phyloP scores from a whole-genome alignment of 2,797 vertebrate genomes.

The Poliocrania exsul region DNA sequence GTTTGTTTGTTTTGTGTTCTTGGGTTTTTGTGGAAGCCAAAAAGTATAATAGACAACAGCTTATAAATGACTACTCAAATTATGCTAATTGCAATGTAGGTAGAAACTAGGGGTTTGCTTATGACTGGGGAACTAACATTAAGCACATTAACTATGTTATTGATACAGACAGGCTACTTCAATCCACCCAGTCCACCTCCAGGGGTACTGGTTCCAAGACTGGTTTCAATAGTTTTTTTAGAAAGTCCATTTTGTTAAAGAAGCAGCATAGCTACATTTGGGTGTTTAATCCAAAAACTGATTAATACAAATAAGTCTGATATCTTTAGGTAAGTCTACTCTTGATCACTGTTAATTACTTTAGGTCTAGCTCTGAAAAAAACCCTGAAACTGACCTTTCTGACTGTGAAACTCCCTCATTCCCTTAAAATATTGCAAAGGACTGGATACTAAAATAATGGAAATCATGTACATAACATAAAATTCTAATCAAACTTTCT shows the following conservation, averaged over 20 bases:
- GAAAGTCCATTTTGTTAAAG: background rate
- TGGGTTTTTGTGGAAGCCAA: background rate
- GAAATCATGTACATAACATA: background rate
- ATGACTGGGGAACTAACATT: background rate
- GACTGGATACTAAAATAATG: background rate
- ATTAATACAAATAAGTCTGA: background rate
- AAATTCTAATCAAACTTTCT: background rate
- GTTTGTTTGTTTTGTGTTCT: background rate
- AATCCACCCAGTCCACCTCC: rapidly evolving
- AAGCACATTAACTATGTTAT: background rate
- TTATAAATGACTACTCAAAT: background rate
- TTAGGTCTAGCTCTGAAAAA: background rate
- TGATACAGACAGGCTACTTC: background rate
- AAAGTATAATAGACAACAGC: background rate
- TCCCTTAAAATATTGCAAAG: background rate
- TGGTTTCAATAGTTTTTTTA: background rate
- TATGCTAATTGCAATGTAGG: background rate
- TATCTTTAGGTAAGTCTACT: background rate
- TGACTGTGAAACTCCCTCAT: background rate
- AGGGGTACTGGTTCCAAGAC: background rate
- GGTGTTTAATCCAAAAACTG: background rate
- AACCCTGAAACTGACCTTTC: background rate
- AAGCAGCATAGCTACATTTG: background rate
- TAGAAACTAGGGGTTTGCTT: background rate
- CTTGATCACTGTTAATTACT: background rate